Base-by-base conservation (phyloP, 2,888 invertebrate species). In the Endotricha flammealis region DNA sequence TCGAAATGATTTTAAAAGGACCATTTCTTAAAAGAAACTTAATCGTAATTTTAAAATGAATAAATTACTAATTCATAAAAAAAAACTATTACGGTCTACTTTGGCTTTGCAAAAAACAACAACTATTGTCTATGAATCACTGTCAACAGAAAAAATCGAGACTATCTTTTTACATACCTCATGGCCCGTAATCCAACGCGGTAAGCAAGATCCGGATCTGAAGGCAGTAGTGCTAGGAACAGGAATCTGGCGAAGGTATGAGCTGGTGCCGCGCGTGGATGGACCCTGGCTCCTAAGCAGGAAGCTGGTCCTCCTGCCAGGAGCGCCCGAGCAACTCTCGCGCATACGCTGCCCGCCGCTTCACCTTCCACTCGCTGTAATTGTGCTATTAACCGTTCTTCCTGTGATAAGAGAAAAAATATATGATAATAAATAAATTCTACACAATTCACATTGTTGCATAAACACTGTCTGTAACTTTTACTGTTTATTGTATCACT, bases 171-270 rank as follows among this genome's bases (percentile, higher is more conserved):
- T 16, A 11, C 33, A 10, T 4, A 80, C 82, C 85, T 73, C 92
- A 95, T 93, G 16, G 94, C 94, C 29, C 94, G 72, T 27, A 94
- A 71, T 0, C 95, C 95, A 7, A 94, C 91, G 42, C 91, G 88
- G 65, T 94, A 95, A 0, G 95, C 94, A 46, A 95, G 85, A 57
- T 95, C 94, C 0, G 92, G 90, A 65, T 95, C 93, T 47, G 90
- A 89, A 29, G 92, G 91, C 54, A 94, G 83, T 46, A 95, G 83
- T 13, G 93, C 91, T 16, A 92, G 89, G 83, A 95, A 95, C 46
- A 95, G 87, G 75, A 92, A 95, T 47, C 93, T 74, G 6, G 95
- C 94, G 76, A 94, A 94, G 25, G 93, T 94, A 67, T 95, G 95
- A 89, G 95, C 94, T 10, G 95, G 95, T 49, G 93, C 92, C 23